phyloP scores from a whole-genome alignment of 2,888 invertebrate genomes.

The Drosophila birchii region DNA sequence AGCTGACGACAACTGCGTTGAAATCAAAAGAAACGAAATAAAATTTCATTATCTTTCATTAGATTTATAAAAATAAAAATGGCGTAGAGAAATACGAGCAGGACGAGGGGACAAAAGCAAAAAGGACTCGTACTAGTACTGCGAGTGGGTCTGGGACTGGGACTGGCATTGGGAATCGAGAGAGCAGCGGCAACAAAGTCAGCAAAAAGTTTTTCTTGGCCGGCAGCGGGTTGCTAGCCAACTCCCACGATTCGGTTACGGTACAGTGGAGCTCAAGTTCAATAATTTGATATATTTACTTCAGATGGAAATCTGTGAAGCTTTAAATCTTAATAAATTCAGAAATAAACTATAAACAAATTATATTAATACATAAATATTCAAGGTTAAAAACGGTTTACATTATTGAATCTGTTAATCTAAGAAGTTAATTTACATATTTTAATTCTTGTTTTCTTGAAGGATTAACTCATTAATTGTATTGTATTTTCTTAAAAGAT shows the following conservation, averaged over 20 bases:
- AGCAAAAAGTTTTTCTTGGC: slow-evolving; percentile 60
- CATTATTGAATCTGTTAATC: not conserved
- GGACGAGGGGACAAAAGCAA: slow-evolving; percentile 7
- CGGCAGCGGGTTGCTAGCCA: slow-evolving; percentile 56
- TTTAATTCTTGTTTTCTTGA: not conserved
- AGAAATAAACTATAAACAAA: not conserved
- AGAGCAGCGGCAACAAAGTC: slow-evolving; percentile 55
- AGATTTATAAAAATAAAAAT: slow-evolving; percentile 78
- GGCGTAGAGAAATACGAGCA: slow-evolving; percentile 39
- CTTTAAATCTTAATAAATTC: not conserved
- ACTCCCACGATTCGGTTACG: slow-evolving; percentile 20
- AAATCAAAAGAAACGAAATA: slow-evolving; percentile 76
- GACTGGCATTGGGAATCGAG: slow-evolving; percentile 15
- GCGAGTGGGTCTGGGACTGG: not conserved
- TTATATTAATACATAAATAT: too few relatives aligned
- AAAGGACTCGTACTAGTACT: not conserved
- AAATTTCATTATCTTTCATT: slow-evolving; percentile 81
- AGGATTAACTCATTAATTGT: not conserved
- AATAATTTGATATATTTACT: not conserved
- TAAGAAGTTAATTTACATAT: not conserved
- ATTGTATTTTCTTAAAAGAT: not conserved
- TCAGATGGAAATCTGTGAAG: not conserved
- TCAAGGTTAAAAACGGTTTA: not conserved
- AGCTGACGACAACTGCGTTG: slow-evolving; percentile 64
- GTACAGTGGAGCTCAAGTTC: slow-evolving; percentile 23